These are phyloP conservation scores for Bos indicus DNA, from an alignment of 2,113 vertebrate genomes.

Conservation along the genomic window DNA sequence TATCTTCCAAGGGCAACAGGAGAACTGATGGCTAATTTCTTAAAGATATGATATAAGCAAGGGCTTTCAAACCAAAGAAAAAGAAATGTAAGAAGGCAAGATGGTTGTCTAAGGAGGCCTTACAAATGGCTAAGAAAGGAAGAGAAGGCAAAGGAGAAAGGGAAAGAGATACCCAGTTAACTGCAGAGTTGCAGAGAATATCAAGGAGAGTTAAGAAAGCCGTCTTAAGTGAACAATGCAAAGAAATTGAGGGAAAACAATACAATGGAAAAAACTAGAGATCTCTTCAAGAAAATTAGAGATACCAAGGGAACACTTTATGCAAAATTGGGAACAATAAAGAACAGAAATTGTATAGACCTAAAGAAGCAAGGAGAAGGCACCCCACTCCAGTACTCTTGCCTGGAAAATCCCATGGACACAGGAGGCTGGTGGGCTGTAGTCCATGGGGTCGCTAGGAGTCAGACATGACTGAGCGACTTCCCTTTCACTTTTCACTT, in stretches of 20 bases:
- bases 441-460: no score
- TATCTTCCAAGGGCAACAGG: not conserved
- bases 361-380: not conserved
- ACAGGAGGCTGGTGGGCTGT: no score
- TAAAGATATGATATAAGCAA: not conserved
- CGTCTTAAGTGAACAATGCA: not conserved
- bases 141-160: not conserved
- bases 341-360: not conserved
- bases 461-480: no score
- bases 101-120: not conserved
- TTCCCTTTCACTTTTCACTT: no score
- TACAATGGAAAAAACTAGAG: not conserved
- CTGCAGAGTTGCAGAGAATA: not conserved
- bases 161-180: not conserved
- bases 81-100: not conserved
- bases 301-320: not conserved
- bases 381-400: no score
- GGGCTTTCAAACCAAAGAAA: not conserved
- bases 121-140: not conserved
- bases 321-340: not conserved
- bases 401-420: no score
- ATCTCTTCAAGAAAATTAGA: not conserved
- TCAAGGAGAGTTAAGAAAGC: not conserved
- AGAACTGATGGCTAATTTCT: not conserved
- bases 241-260: not conserved